These are phyloP conservation scores for Ditylenchus weischeri DNA, from an alignment of 2,888 invertebrate species.

Conservation along the genomic window DNA sequence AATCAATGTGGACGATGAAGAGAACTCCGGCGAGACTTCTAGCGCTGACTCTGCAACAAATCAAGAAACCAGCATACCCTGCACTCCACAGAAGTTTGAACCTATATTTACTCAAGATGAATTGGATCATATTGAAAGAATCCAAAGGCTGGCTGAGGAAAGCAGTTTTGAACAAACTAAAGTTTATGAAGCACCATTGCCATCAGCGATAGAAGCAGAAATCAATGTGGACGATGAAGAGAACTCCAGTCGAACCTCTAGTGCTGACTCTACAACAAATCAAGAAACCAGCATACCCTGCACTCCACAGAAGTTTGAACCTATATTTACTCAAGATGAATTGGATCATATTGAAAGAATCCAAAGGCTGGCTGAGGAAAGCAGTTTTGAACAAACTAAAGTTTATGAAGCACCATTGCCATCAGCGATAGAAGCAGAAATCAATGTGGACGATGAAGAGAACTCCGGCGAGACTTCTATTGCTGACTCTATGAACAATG, in stretches of 20 bases:
- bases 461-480: neutral
- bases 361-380: conserved; percentile 1
- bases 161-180: neutral
- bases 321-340: conserved; percentile 1
- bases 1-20: neutral
- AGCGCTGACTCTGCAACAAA: neutral
- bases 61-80: too few relatives aligned
- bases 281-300: neutral
- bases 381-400: neutral
- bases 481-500: too few relatives aligned
- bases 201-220: neutral
- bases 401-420: too few relatives aligned
- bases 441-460: neutral
- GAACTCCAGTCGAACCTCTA: neutral
- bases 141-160: conserved; percentile 1
- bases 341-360: neutral
- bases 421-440: too few relatives aligned
- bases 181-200: conserved; percentile 12
- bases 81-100: too few relatives aligned
- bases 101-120: too few relatives aligned
- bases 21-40: neutral
- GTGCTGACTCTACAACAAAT: neutral
- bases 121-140: neutral
- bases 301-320: too few relatives aligned
- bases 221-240: neutral